Conservation (phyloP, 1,140 invertebrate genomes). For the Chlorops oryzae region DNA sequence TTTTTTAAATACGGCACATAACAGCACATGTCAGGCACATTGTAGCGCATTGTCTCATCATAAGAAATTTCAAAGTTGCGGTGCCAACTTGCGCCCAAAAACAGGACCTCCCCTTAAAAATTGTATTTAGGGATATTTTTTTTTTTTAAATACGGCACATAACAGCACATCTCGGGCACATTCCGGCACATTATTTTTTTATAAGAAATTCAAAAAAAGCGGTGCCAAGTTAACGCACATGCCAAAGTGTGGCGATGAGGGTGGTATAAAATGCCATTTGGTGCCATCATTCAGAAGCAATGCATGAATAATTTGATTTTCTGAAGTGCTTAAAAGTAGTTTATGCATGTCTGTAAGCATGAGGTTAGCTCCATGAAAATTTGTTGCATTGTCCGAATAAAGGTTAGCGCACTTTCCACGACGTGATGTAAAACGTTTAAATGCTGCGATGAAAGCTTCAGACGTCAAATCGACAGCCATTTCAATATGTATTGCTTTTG, state of each 20-base stretch:
- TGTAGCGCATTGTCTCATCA: too few species aligned
- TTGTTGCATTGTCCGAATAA: slow-evolving; percentile 35
- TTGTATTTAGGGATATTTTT: too few species aligned
- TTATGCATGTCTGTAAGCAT: not conserved
- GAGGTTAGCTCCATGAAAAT: slow-evolving; percentile 19
- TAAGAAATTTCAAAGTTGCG: too few species aligned
- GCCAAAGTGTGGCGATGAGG: slow-evolving; percentile 30
- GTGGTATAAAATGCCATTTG: slow-evolving; percentile 27
- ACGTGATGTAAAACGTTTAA: slow-evolving; percentile 38
- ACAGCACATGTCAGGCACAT: too few species aligned
- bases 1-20: too few species aligned
- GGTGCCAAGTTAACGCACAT: too few species aligned
- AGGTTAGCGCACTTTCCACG: slow-evolving; percentile 28
- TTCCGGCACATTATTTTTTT: too few species aligned
- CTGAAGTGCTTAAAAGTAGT: not conserved
- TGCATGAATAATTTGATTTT: not conserved
- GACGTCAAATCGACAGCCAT: slow-evolving; percentile 17
- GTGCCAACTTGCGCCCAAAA: too few species aligned
- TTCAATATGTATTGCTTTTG: slow-evolving; percentile 32
- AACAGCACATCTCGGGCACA: too few species aligned
- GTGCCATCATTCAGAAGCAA: slow-evolving; percentile 8
- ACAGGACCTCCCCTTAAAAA: too few species aligned
- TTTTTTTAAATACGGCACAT: too few species aligned
- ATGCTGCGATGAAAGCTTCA: slow-evolving; percentile 30
- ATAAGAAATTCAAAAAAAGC: too few species aligned